Evolutionary conservation across 2,797 vertebrate species (phyloP), one percentile per base, ranked within the genome.

Genomic region (Brotula barbata): DNA sequence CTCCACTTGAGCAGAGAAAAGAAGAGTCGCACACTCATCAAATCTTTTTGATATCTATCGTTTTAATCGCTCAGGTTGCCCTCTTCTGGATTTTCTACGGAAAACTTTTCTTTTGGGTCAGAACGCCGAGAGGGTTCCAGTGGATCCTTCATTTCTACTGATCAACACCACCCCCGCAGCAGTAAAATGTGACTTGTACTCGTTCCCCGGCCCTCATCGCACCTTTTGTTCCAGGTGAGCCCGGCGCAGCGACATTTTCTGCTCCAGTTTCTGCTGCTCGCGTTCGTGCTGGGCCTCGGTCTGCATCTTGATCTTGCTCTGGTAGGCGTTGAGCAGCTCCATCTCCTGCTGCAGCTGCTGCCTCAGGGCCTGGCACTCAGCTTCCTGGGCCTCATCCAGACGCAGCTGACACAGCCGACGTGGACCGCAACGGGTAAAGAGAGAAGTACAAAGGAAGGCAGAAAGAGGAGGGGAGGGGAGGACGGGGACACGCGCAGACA

Each of bases 331-430:
- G 87, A 96, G 92, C 66, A 96, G 93, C 91, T 96, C 95, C 94
- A 96, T 95, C 89, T 96, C 95, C 81, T 97, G 95, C 92, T 98
- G 96, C 88, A 99, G 95, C 89, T 99, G 97, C 89, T 97, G 94
- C 92, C 94, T 92, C 90, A 99, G 91, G 82, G 95, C 96, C 91
- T 98, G 96, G 88, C 93, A 93, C 89, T 98, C 96, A 0, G 96
- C 96, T 94, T 99, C 97, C 90, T 99, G 97, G 83, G 96, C 95
- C 90, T 98, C 96, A 6, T 99, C 96, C 90, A 99, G 94, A 87
- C 96, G 94, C 82, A 98, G 92, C 97, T 98, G 92, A 85, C 80
- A 78, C 59, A 42, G 71, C 39, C 76, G 57, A 79, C 57, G 13
- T 13, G 73, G 64, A 65, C 67, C 57, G 12, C 75, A 3, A 55